phyloP scores from a whole-genome alignment of 92 coral and sea anemone genomes.

The Zoanthus sansibaricus region DNA sequence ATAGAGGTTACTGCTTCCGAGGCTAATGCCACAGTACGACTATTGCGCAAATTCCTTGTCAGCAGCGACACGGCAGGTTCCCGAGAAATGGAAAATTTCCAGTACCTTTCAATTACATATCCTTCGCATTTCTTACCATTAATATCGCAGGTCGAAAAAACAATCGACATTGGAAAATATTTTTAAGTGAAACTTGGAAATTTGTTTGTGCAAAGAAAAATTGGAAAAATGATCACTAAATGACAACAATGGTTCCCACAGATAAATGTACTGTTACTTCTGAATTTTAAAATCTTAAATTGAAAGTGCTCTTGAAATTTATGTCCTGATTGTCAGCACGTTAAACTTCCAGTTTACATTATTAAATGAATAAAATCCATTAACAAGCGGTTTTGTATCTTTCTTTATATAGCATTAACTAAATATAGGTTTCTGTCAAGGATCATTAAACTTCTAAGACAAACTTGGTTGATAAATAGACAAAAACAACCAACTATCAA shows the following conservation, averaged over 20 bases:
- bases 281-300: slow-evolving; percentile 53
- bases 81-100: neutral
- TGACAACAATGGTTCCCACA: slow-evolving; percentile 39
- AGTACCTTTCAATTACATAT: neutral
- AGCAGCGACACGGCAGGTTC: slow-evolving; percentile 24
- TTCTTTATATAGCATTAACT: too few species aligned
- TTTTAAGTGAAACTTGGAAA: slow-evolving; percentile 46
- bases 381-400: too few species aligned
- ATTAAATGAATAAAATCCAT: too few species aligned
- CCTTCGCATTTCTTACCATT: slow-evolving; percentile 29
- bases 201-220: slow-evolving; percentile 48
- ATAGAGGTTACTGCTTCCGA: slow-evolving; percentile 11
- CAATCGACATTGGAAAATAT: slow-evolving; percentile 47
- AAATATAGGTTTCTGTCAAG: too few species aligned
- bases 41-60: slow-evolving; percentile 26
- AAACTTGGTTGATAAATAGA: neutral
- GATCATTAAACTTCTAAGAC: neutral
- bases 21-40: slow-evolving; percentile 37
- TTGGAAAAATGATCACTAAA: slow-evolving; percentile 26
- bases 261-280: slow-evolving; percentile 54
- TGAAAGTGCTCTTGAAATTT: too few species aligned
- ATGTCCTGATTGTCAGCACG: too few species aligned
- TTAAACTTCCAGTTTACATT: too few species aligned
- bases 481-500: neutral
- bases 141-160: slow-evolving; percentile 43